These are phyloP conservation scores for Liolophura sinensis DNA, from an alignment of 1,140 invertebrate species.

Conservation along the genomic window DNA sequence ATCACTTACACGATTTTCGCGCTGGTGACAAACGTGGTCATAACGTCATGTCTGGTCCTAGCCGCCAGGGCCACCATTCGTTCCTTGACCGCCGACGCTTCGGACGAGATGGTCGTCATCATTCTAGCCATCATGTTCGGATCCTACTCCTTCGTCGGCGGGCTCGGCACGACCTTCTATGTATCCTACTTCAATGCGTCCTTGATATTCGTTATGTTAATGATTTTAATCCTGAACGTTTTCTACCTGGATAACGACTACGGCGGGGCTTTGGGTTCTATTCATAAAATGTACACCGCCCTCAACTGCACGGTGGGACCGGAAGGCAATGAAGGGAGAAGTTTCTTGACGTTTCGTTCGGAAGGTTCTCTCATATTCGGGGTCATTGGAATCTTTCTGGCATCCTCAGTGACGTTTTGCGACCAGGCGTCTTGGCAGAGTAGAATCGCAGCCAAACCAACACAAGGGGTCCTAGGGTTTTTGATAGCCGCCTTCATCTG, in stretches of 20 bases:
- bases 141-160: neutral
- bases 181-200: slow-evolving; percentile 32
- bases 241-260: slow-evolving; percentile 20
- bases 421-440: slow-evolving; percentile 47
- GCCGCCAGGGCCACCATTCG: slow-evolving; percentile 13
- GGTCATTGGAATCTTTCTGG: slow-evolving; percentile 37
- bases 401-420: slow-evolving; percentile 42
- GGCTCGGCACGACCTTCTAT: slow-evolving; percentile 29
- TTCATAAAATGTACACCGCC: slow-evolving; percentile 18
- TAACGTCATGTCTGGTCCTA: slow-evolving; percentile 33
- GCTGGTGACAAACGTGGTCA: slow-evolving; percentile 40
- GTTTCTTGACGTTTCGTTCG: slow-evolving; percentile 35
- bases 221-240: slow-evolving; percentile 26
- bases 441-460: slow-evolving; percentile 31
- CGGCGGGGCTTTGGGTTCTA: slow-evolving; percentile 9
- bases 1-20: slow-evolving; percentile 37
- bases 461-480: slow-evolving; percentile 36
- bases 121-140: neutral
- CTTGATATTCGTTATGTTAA: slow-evolving; percentile 25
- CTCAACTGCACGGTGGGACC: slow-evolving; percentile 23
- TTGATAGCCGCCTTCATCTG: slow-evolving; percentile 39
- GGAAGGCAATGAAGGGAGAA: slow-evolving; percentile 25
- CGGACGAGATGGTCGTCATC: neutral
- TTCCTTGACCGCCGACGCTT: neutral
- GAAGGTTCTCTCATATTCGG: slow-evolving; percentile 24